Base-by-base conservation (phyloP, 92 coral and sea anemone species). In the Epizoanthus scotinus region DNA sequence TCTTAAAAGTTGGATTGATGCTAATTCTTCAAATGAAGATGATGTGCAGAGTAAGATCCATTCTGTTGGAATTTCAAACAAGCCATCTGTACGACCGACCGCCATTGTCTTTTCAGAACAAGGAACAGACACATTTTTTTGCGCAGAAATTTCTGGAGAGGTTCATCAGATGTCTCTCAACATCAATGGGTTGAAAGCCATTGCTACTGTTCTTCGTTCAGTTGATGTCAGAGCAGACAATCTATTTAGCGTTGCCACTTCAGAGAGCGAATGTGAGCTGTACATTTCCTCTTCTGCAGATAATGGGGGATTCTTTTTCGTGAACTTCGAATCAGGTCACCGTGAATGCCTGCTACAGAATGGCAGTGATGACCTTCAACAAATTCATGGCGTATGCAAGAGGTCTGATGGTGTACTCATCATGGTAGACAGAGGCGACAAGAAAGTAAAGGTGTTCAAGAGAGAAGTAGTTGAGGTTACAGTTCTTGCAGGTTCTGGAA, bases 371-470 rank as follows among this genome's bases (percentile, higher is more conserved):
- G 28, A 81, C 31, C 83, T 85, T 73, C 70, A 85, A 63, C 78
- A 62, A 19, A 42, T 80, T n/a, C 89, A 85, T 71, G 85, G 85
- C 52, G 65, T 82, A 69, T 85, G 85, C 20, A 22, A 49, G 73
- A 85, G 58, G 81, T 31, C 50, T 70, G 85, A 85, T 79, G 85
- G 85, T 27, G 36, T 66, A 49, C 44, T 85, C 9, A 55, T 85
- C 58, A 79, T 85, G 84, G 89, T 80, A 56, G 85, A 85, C 81
- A 85, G 89, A 85, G 89, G 79, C 65, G 80, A 85, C 80, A 53
- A 79, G 73, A 85, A 85, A 55, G 74, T 85, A 8, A 85, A 79
- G 62, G 85, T 38, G 84, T 79, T 78, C 81, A 80, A 85, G 78
- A 56, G 56, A 67, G 86, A 79, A 38, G 38, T 36, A 15, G 10